These are phyloP conservation scores for Columbina picui DNA, from an alignment of 2,113 vertebrate genomes.

Conservation along the genomic window DNA sequence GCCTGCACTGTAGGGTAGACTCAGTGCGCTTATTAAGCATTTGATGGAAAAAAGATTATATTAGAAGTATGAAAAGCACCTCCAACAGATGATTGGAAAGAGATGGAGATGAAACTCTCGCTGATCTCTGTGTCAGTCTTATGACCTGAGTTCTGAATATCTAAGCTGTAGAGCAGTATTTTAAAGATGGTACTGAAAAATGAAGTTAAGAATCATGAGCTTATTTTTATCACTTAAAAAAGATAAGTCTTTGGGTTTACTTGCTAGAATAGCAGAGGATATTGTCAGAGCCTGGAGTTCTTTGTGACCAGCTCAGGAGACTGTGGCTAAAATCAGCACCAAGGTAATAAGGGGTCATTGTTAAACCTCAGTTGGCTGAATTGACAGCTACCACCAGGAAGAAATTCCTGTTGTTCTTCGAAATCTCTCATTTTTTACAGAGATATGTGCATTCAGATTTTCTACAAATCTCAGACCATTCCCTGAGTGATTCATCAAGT, in stretches of 20 bases:
- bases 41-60: not conserved
- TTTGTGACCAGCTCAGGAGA: not conserved
- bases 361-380: not conserved
- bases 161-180: not conserved
- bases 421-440: not conserved
- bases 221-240: not conserved
- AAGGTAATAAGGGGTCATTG: not conserved
- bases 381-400: not conserved
- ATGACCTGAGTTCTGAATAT: not conserved
- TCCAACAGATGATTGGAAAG: not conserved
- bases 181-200: not conserved
- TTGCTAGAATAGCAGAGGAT: not conserved
- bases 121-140: not conserved
- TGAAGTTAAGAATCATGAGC: not conserved
- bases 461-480: rapidly evolving
- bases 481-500: not conserved
- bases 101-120: not conserved
- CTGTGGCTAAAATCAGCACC: not conserved
- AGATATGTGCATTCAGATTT: not conserved
- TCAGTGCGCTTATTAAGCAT: not conserved
- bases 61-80: not conserved
- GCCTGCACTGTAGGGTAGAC: not conserved
- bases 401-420: not conserved
- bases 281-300: not conserved
- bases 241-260: not conserved